Conservation (phyloP, 2,888 invertebrate species). For the Diloba caeruleocephala region DNA sequence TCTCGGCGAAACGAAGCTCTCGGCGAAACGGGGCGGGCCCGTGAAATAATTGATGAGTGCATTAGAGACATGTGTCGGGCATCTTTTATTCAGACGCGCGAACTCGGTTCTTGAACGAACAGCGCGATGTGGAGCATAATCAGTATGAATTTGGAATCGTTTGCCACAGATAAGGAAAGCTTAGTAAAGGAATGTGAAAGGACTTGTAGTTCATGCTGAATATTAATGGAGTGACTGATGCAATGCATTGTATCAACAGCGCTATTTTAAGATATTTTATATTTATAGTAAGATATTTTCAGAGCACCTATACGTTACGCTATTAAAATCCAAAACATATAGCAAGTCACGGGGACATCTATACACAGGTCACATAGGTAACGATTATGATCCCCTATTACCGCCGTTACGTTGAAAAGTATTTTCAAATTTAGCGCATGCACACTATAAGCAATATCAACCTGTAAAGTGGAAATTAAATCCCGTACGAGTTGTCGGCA, state of each 20-base stretch:
- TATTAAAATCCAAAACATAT: too few species aligned
- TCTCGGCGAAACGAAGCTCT: constrained; percentile 46
- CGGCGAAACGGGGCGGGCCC: constrained; percentile 49
- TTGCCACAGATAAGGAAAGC: constrained; percentile 42
- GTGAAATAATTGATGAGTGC: constrained; percentile 86
- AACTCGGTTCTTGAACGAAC: constrained; percentile 54
- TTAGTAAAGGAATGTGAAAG: constrained; percentile 16
- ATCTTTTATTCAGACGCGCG: constrained; percentile 79
- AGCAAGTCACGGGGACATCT: too few species aligned
- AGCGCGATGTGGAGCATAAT: constrained; percentile 60
- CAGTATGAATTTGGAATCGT: constrained; percentile 62
- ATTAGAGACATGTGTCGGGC: constrained; percentile 84
- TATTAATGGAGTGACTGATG: too few species aligned
- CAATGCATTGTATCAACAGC: too few species aligned
- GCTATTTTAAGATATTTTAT: too few species aligned
- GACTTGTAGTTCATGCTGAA: too few species aligned
- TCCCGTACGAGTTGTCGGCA: constrained; percentile 30
- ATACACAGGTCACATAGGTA: too few species aligned
- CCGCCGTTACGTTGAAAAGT: too few species aligned
- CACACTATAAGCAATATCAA: background rate
- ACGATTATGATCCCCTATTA: too few species aligned
- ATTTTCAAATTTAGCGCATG: background rate
- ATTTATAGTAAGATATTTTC: too few species aligned
- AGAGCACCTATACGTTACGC: too few species aligned
- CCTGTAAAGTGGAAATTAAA: constrained; percentile 26